phyloP scores from a whole-genome alignment of 2,797 vertebrate genomes.

The Sorex maritimensis region DNA sequence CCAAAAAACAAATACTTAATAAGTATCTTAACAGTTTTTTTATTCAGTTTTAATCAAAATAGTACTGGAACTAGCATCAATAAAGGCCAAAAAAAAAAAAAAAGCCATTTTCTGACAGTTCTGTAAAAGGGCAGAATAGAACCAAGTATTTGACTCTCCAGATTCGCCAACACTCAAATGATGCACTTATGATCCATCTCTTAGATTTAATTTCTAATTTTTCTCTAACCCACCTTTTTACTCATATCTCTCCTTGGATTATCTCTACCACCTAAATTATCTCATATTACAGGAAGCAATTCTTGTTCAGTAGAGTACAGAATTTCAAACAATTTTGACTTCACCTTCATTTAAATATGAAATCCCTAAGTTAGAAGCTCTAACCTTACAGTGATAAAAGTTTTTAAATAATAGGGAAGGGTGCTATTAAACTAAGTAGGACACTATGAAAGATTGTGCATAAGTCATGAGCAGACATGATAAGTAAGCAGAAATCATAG shows the following conservation, averaged over 20 bases:
- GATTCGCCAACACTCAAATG: not conserved
- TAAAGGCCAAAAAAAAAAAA: not conserved
- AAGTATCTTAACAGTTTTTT: conserved; percentile 9
- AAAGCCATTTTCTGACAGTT: not conserved
- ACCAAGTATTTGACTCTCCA: not conserved
- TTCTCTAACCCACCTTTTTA: not conserved
- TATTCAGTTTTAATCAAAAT: conserved; percentile 12
- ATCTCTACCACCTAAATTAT: not conserved
- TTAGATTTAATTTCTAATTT: not conserved
- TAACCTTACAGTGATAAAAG: not conserved
- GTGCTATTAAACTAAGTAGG: no score
- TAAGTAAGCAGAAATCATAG: not conserved
- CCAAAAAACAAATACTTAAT: not conserved
- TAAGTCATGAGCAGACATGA: not conserved
- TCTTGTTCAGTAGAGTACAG: not conserved
- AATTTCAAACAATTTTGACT: not conserved
- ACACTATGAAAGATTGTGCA: not conserved
- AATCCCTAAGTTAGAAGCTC: not conserved
- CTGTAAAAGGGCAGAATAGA: not conserved
- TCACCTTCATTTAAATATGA: not conserved
- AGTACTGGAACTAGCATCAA: not conserved
- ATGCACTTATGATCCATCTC: not conserved
- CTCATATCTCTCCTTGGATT: not conserved
- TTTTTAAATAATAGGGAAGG: not conserved
- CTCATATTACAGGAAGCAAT: not conserved